Evolutionary conservation across 2,113 vertebrate genomes (phyloP).

Genomic region (Gymnogyps californianus): DNA sequence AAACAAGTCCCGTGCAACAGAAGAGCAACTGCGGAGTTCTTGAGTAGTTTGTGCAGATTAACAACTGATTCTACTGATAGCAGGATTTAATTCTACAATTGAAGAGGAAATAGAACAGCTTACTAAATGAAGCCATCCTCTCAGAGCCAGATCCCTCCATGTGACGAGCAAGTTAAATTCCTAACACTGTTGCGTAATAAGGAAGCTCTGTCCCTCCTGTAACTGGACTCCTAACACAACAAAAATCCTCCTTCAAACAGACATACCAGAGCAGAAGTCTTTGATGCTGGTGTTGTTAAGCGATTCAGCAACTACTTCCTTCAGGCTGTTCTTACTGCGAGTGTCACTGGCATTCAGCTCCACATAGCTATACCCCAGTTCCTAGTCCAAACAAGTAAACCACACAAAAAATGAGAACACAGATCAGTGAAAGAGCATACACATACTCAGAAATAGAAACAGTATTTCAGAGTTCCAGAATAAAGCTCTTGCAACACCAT

Average conservation of each 20-base stretch:
- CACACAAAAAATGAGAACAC: neutral
- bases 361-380: constrained; percentile 91
- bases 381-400: constrained; percentile 72
- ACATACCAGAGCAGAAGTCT: constrained; percentile 87
- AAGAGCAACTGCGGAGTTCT: neutral
- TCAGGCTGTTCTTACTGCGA: constrained; percentile 92
- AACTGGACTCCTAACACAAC: neutral
- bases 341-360: constrained; percentile 96
- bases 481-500: neutral
- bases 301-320: constrained; percentile 87
- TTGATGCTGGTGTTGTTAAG: constrained; percentile 96
- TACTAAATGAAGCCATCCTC: neutral
- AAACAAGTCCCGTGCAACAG: neutral
- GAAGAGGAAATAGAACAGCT: neutral
- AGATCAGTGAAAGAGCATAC: neutral
- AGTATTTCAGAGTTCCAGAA: neutral
- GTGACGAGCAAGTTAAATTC: neutral
- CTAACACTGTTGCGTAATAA: neutral
- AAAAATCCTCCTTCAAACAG: neutral
- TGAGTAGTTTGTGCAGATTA: neutral
- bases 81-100: neutral
- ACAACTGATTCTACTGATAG: neutral
- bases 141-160: fast-evolving
- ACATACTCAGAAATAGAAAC: neutral
- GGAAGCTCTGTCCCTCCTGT: neutral